Base-by-base conservation (phyloP, 2,113 vertebrate species). In the Dicentrarchus labrax region DNA sequence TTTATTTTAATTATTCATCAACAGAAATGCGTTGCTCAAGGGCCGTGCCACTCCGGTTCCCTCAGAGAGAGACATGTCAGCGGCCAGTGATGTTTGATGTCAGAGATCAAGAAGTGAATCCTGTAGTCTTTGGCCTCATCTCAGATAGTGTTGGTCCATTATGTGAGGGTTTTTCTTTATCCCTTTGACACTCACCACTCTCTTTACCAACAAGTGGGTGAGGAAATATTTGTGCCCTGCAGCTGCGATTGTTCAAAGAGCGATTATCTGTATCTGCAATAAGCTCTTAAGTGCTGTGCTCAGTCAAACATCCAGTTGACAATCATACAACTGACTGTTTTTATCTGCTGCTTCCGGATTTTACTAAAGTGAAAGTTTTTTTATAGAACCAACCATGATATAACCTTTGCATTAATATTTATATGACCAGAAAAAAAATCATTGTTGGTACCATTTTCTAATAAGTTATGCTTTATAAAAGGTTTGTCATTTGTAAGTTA, bases 1-100 rank as follows among this genome's bases (percentile, higher is more conserved):
- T 74, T 72, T 64, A 64, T 60, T 87, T 88, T 6, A 90, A 88
- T 89, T 73, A 91, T 90, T 89, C 78, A 92, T 83, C 67, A 70
- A 79, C 62, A 38, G 54, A 78, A 65, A 84, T 51, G 16, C 8
- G 3, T 54, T n/a, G 59, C 83, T 75, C 5, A 0, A 47, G 76
- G 80, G 59, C 19, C 1, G 19, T 59, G 64, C 10, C 36, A 5
- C 38, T 66, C 0, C 4, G 1, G 4, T 41, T 72, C 41, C 9
- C 65, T 60, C 48, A 51, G 47, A 48, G 17, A 60, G 61, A 76
- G 53, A 72, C 79, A 74, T 60, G 56, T 78, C 56, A 82, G 66
- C 84, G 80, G 19, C 36, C 60, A 65, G 12, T 8, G 38, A 15
- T 2, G 62, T 85, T 76, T 85, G 60, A 73, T 81, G 77, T 75